Conservation (phyloP, 2,113 vertebrate species). For the Xenopus borealis region DNA sequence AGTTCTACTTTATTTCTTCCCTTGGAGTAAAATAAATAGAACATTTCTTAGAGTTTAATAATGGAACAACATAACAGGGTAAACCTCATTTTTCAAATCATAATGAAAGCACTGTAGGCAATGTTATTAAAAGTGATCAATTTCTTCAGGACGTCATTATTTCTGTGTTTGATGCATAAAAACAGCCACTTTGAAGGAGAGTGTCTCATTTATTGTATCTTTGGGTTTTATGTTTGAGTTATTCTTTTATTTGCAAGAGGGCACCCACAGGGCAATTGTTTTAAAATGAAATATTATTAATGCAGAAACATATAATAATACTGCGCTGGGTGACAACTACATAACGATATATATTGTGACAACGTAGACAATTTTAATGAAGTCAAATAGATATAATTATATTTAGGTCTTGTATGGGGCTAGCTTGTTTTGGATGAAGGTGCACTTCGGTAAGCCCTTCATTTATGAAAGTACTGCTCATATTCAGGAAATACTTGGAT, state of each 20-base stretch:
- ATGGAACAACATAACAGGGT: background rate
- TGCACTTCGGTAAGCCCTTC: too few species aligned
- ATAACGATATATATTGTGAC: too few species aligned
- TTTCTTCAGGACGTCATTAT: constrained; percentile 22
- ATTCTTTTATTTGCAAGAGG: background rate
- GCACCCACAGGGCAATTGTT: background rate
- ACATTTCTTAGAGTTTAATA: constrained; percentile 16
- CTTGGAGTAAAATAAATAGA: background rate
- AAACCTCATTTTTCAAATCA: constrained; percentile 16
- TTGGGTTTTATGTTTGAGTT: background rate
- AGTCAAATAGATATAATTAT: too few species aligned
- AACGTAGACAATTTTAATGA: too few species aligned
- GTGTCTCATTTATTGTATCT: background rate
- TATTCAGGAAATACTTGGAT: too few species aligned
- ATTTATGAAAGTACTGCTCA: too few species aligned
- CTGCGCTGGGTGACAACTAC: too few species aligned
- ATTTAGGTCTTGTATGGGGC: too few species aligned
- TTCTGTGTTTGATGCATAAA: background rate
- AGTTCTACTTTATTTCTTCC: constrained; percentile 21
- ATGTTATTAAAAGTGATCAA: constrained; percentile 21
- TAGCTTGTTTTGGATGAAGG: too few species aligned
- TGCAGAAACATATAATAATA: background rate
- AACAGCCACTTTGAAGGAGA: background rate
- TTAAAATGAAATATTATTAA: constrained; percentile 25
- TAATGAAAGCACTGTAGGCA: constrained; percentile 30